Evolutionary conservation across 2,888 invertebrate species (phyloP).

Genomic region (Ernsta delagoae): DNA sequence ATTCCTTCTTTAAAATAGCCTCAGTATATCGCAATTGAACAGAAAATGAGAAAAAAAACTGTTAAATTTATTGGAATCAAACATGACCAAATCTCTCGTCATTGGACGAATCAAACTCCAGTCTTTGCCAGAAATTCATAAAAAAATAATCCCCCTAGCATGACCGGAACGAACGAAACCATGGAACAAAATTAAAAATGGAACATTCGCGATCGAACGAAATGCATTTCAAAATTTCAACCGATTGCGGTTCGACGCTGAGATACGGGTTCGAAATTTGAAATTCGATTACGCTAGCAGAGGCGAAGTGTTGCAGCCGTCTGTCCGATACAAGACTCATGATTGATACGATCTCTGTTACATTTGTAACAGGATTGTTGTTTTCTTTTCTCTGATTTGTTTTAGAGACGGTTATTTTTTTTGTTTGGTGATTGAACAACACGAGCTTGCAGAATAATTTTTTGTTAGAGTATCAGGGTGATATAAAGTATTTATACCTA

Average conservation of each 20-base stretch:
- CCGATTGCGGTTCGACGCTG: constrained; percentile 41
- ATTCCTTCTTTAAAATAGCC: too few relatives aligned
- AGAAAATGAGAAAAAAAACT: too few relatives aligned
- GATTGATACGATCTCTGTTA: constrained; percentile 28
- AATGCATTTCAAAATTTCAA: constrained; percentile 18
- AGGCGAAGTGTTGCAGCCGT: constrained; percentile 44
- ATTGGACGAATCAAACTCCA: background rate
- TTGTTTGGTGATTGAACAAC: too few relatives aligned
- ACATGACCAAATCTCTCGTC: too few relatives aligned
- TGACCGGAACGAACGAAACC: background rate
- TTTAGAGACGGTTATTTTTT: too few relatives aligned
- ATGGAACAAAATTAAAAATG: constrained; percentile 32
- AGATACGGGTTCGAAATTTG: constrained; percentile 44
- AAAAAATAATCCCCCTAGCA: constrained; percentile 27
- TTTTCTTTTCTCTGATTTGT: constrained; percentile 1
- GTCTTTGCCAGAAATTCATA: background rate
- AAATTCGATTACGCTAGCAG: constrained; percentile 45
- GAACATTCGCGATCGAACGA: constrained; percentile 34
- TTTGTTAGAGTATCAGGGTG: too few relatives aligned
- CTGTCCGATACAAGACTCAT: constrained; percentile 32
- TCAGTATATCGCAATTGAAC: too few relatives aligned
- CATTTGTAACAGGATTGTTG: constrained; percentile 7
- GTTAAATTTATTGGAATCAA: too few relatives aligned
- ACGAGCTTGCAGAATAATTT: too few relatives aligned
- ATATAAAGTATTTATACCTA: too few relatives aligned